Base-by-base conservation (phyloP, 2,797 vertebrate species). In the Lepidocolaptes lacrymiger region DNA sequence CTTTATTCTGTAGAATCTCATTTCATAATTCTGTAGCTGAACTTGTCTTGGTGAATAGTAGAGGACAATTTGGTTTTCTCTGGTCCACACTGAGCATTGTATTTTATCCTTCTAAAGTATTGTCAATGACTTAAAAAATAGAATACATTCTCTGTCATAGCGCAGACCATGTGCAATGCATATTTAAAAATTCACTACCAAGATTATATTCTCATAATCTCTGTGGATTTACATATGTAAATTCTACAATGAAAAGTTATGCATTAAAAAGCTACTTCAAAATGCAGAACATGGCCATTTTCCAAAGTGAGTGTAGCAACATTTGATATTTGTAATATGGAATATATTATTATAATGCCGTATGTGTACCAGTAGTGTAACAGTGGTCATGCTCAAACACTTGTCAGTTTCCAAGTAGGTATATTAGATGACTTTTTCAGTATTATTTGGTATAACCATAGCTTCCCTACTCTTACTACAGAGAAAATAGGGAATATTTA, bases 311-410 rank as follows among this genome's bases (percentile, higher is more conserved):
- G 12, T 78, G 59, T 51, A 76, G 46, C 8, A 49, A n/a, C 79
- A 85, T 74, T 92, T 83, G 91, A 39, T 93, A 93, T 71, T 85
- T 80, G 23, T 62, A 89, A 52, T 83, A 73, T 30, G 30, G 19
- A 52, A 32, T 54, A 39, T 34, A 32, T 48, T 78, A 43, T 32
- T 72, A 12, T 87, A 43, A 51, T 44, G 44, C 32, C 54, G 1
- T 28, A 27, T 34, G 2, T 63, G 8, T 93, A 55, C 68, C 67
- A 74, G 5, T 91, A 59, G 79, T 91, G 89, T 83, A 76, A 48
- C 19, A 68, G 24, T 78, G 39, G 14, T 32, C 12, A 14, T 28
- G 21, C 39, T 89, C 18, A 43, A 63, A 79, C 32, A 34, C 36
- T 56, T 85, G 16, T 23, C 48, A 66, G 1, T 74, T 82, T 82